Base-by-base conservation (phyloP, 2,888 invertebrate genomes). In the Cyclophora punctaria region DNA sequence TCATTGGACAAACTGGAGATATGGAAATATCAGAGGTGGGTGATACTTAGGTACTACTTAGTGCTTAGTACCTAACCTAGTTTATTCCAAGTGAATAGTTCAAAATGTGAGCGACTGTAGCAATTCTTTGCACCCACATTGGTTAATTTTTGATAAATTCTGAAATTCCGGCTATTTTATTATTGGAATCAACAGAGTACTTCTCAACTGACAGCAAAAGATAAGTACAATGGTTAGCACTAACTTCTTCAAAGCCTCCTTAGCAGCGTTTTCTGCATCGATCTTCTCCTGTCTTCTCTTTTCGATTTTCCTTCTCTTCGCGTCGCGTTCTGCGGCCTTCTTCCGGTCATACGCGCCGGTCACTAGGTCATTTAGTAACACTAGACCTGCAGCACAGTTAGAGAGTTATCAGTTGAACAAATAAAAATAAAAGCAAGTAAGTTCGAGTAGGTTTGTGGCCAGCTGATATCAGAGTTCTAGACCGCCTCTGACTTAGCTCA, bases 301-400 rank as follows among this genome's bases (percentile, higher is more conserved):
- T 58, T 81, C 77, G 49, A 77, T 77, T 57, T 72, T 78, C 58
- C 58, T 73, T 43, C 63, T 69, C 48, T 72, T 81, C 0, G 76
- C 79, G 43, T 83, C 78, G 4, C 75, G 77, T 66, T 76, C 85
- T 34, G 73, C 83, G 44, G 68, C 79, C 59, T 83, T 89, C 54
- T 58, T 78, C 55, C 65, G 80, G 35, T 73, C 80, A 63, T 92
- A 91, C 35, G 88, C 90, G 2, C 92, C 92, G 0, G 86, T 89
- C 33, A 92, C 74, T 37, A 93, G 69, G 63, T 92, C 91, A 68
- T 90, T 86, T 41, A 91, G 64, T 3, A 79, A 67, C 1, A 91
- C 89, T 45, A 90, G 72, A 2, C 91, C 90, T 72, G 48, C 5
- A 58, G 47, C 34, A 44, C 5, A 20, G 20, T 20, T 20, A 20